These are phyloP conservation scores for Brachyalestes nurse DNA, from an alignment of 2,797 vertebrate species.

Conservation along the genomic window DNA sequence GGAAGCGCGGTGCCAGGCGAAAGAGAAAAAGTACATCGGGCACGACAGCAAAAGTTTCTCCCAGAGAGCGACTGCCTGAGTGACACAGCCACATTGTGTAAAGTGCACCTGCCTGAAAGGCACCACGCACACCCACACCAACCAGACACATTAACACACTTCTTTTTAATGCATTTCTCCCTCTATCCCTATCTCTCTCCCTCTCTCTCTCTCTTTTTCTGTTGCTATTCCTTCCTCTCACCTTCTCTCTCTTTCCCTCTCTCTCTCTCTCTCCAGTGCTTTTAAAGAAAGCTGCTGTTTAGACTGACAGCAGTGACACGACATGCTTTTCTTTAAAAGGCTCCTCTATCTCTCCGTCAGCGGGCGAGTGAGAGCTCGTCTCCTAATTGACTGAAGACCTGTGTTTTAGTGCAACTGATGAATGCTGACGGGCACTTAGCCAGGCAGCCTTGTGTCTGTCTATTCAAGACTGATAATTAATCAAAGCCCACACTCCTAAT, in stretches of 20 bases:
- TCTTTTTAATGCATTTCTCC: constrained; percentile 36
- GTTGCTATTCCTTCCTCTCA: neutral
- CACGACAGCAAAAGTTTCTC: constrained; percentile 32
- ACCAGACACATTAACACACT: constrained; percentile 44
- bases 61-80: neutral
- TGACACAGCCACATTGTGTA: constrained; percentile 16
- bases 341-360: constrained; percentile 43
- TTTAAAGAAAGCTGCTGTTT: constrained; percentile 35
- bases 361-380: constrained; percentile 35
- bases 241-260: neutral
- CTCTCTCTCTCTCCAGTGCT: constrained; percentile 24
- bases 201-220: neutral
- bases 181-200: constrained; percentile 3
- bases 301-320: constrained; percentile 43
- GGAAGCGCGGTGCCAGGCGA: constrained; percentile 3
- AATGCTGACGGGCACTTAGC: constrained; percentile 59
- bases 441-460: constrained; percentile 32
- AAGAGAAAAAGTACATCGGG: constrained; percentile 33
- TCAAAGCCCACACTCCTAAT: constrained; percentile 40
- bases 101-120: constrained; percentile 29
- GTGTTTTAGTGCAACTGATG: constrained; percentile 62
- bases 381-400: constrained; percentile 67
- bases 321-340: constrained; percentile 44
- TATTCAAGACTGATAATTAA: constrained; percentile 56
- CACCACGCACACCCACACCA: constrained; percentile 36